Base-by-base conservation (phyloP, 2,113 vertebrate genomes). In the Pteruthius melanotis region DNA sequence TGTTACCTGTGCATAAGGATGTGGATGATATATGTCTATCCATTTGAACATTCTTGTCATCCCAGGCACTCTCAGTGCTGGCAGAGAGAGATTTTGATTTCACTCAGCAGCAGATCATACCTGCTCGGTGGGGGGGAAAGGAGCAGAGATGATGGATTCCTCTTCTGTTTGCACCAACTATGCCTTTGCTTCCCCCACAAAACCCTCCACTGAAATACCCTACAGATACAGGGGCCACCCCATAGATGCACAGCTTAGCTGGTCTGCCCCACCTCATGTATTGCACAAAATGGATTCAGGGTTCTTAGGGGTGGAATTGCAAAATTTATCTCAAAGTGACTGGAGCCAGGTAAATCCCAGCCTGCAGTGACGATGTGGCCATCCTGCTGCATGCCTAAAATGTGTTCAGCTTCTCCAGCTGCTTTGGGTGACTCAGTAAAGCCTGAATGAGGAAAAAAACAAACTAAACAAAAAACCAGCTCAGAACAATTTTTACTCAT, bases 251-350 rank as follows among this genome's bases (percentile, higher is more conserved):
- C 14, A 68, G n/a, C n/a, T 82, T 35, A 53, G 28, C 49, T 5
- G 5, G 13, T 57, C 53, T 63, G 27, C 20, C 24, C 17, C 0
- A 0, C n/a, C 15, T 2, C 15, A 5, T 10, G 24, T 33, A 47
- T 26, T 3, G 1, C 59, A 31, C 22, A 27, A 54, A 50, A 64
- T 56, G 20, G 22, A 68, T 87, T 90, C 27, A 72, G 2, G 13
- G 4, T 16, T 47, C 27, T 68, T 59, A 18, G 15, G 10, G 7
- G 21, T 39, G 39, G 53, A 76, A 87, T 22, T 40, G 11, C 23
- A 85, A 78, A 94, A 70, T 61, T 45, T 70, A 65, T 4, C 44
- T 56, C 20, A 2, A 77, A 78, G 44, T 37, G 33, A 17, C 47
- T 13, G 49, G 44, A 88, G 77, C 12, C 26, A 44, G 31, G 9